Percentiles rank a stretch among this genome's conserved stretches.
phyloP scores from a whole-genome alignment of 2,797 vertebrate species.

The Pempheris klunzingeri region DNA sequence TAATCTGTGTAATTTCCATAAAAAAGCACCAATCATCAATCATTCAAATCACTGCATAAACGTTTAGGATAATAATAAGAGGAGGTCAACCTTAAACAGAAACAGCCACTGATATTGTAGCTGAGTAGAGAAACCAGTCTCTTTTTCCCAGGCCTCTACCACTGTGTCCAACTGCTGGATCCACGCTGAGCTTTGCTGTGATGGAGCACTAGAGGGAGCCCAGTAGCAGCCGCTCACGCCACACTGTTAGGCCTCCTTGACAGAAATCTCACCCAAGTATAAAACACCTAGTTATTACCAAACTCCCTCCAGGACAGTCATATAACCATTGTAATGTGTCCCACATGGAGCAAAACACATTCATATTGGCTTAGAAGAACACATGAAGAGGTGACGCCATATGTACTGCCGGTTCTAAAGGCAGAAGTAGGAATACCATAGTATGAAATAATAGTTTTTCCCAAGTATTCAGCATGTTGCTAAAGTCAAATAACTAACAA shows the following conservation, averaged over 20 bases:
- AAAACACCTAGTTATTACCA: not conserved
- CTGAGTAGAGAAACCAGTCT: not conserved
- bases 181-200: not conserved
- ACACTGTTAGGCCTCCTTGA: not conserved
- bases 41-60: not conserved
- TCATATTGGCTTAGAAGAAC: not conserved
- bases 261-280: not conserved
- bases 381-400: too few species aligned
- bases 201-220: constrained; percentile 68
- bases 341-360: not conserved
- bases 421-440: not conserved
- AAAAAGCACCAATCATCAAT: not conserved
- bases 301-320: not conserved
- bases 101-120: not conserved
- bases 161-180: not conserved
- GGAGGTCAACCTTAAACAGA: not conserved
- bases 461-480: not conserved
- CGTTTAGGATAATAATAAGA: not conserved
- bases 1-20: not conserved
- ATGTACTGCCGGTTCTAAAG: too few species aligned
- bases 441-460: not conserved
- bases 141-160: not conserved
- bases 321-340: not conserved
- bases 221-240: not conserved
- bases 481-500: not conserved